Evolutionary conservation across 2,888 invertebrate species (phyloP).

Genomic region (Altica lythri): DNA sequence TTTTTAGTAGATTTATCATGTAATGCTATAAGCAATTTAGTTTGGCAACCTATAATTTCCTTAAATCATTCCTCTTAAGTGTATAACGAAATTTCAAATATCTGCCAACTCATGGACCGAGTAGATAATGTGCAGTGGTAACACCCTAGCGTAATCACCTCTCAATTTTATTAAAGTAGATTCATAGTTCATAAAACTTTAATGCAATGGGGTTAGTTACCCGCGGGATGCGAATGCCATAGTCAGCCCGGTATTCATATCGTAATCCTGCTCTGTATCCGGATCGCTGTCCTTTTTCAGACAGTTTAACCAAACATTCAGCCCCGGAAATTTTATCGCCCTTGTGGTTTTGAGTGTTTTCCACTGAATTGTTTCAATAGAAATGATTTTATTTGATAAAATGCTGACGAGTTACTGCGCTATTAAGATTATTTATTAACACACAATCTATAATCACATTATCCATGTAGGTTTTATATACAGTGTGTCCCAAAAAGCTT

Average conservation of each 20-base stretch:
- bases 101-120: conserved; percentile 1
- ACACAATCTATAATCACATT: no score
- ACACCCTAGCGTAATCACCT: conserved; percentile 16
- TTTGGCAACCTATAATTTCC: no score
- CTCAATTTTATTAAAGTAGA: conserved; percentile 18
- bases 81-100: conserved; percentile 12
- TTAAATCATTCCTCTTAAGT: background rate
- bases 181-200: conserved; percentile 18
- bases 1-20: background rate
- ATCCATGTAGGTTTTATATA: no score
- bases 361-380: conserved; percentile 90
- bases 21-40: no score
- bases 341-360: conserved; percentile 92
- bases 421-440: no score
- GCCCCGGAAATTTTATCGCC: conserved; percentile 91
- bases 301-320: conserved; percentile 84
- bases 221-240: conserved; percentile 6
- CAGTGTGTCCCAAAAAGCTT: no score
- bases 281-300: conserved; percentile 82
- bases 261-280: conserved; percentile 5
- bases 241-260: background rate
- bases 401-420: no score
- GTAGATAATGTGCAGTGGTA: conserved; percentile 6
- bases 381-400: conserved; percentile 92
- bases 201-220: conserved; percentile 15